Base-by-base conservation (phyloP, 2,797 vertebrate species). In the Telmatherina bonti region DNA sequence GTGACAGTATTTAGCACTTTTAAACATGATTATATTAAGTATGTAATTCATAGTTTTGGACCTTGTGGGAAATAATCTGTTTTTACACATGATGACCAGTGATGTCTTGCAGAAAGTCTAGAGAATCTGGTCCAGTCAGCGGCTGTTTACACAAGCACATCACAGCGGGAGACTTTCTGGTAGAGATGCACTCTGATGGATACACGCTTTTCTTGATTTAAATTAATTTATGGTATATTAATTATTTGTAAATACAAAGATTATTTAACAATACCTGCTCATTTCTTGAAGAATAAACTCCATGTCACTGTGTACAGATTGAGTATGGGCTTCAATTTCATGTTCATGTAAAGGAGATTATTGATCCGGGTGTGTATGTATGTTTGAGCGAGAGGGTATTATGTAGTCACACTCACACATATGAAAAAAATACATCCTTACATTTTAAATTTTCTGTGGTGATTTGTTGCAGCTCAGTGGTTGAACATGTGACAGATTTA, bases 401-500 rank as follows among this genome's bases (percentile, higher is more conserved):
- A 56, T 62, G 49, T 56, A 67, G 62, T 60, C 60, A 64, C 62
- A 62, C 52, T 72, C 67, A 76, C 67, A 76, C 53, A 71, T 80
- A 68, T 82, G 72, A 83, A 71, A 79, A 9, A 24, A 49, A 24
- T 16, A 0, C 35, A 10, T 58, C 61, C 1, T 10, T 68, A 31
- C 18, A 11, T 72, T 76, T 58, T 41, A 72, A 82, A 67, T 47
- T 68, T 41, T 67, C 60, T 61, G 60, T 68, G 47, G 33, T 52
- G 58, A 38, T 82, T 61, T 67, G 43, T 54, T 49, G 20, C 18
- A 1, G 58, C 78, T 74, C 68, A 51, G 62, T 68, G 31, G 64
- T 51, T 69, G 72, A 59, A 56, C 53, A 57, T 27, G 64, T 81
- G 80, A 68, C 67, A 74, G 68, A 64, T 38, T 18, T 27, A 53